Evolutionary conservation across 1,140 invertebrate genomes (phyloP).

Genomic region (Drosophila eugracilis): DNA sequence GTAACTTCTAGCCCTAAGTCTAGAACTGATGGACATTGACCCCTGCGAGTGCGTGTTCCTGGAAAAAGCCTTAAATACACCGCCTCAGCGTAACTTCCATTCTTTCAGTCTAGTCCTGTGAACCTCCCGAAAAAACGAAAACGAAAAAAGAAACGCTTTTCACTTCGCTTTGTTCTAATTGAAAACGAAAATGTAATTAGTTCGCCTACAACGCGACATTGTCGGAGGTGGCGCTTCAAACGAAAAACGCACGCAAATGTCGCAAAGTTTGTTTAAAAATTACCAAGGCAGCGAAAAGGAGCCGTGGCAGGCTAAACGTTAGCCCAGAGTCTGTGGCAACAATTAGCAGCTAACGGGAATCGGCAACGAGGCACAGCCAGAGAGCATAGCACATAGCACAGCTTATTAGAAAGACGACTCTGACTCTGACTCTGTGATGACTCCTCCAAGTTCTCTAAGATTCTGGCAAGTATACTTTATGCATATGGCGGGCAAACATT

Average conservation of each 20-base stretch:
- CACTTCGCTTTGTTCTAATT: conserved; percentile 65
- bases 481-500: conserved; percentile 57
- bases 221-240: conserved; percentile 56
- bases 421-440: no score
- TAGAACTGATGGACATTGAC: background rate
- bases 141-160: no score
- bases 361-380: no score
- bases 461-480: conserved; percentile 39
- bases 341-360: conserved; percentile 57
- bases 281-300: conserved; percentile 54
- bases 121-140: conserved; percentile 5
- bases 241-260: conserved; percentile 65
- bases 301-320: no score
- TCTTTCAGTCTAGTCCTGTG: background rate
- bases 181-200: conserved; percentile 74
- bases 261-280: conserved; percentile 72
- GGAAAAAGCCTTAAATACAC: background rate
- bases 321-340: conserved; percentile 40
- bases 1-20: no score
- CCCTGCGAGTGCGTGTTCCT: conserved; percentile 1
- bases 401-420: conserved; percentile 53
- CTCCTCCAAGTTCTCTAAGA: background rate
- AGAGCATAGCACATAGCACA: no score
- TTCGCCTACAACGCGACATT: conserved; percentile 59
- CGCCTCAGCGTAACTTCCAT: background rate